Evolutionary conservation across 2,888 invertebrate genomes (phyloP).

Genomic region (Meganola albula): DNA sequence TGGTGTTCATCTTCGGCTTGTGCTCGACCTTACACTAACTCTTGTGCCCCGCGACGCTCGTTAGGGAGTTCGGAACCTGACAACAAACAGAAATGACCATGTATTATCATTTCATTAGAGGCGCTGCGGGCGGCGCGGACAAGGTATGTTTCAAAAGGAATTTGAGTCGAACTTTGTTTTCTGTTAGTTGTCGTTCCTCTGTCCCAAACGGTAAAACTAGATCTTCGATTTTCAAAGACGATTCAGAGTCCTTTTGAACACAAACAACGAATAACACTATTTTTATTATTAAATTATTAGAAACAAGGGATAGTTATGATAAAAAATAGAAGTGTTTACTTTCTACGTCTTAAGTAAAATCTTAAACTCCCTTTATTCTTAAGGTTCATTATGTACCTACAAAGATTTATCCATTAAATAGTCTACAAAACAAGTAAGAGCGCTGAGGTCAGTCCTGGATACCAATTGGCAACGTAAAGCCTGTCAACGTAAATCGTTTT

Average conservation of each 20-base stretch:
- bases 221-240: constrained; percentile 67
- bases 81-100: constrained; percentile 79
- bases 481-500: too few relatives aligned
- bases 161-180: constrained; percentile 76
- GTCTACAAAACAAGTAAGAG: too few relatives aligned
- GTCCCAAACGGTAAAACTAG: constrained; percentile 53
- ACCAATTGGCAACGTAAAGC: too few relatives aligned
- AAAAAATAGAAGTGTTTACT: too few relatives aligned
- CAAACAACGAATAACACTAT: too few relatives aligned
- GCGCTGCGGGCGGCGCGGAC: constrained; percentile 26
- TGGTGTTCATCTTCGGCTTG: constrained; percentile 46
- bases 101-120: constrained; percentile 66
- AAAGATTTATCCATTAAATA: too few relatives aligned
- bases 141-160: constrained; percentile 70
- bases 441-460: too few relatives aligned
- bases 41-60: constrained; percentile 53
- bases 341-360: too few relatives aligned
- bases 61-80: constrained; percentile 77
- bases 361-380: too few relatives aligned
- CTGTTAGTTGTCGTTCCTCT: constrained; percentile 75
- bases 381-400: too few relatives aligned
- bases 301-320: too few relatives aligned
- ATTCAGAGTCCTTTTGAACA: constrained; percentile 78
- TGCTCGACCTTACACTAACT: constrained; percentile 45
- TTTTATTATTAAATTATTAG: too few relatives aligned